Evolutionary conservation across 2,113 vertebrate species (phyloP).

Genomic region (Gasterosteus aculeatus): DNA sequence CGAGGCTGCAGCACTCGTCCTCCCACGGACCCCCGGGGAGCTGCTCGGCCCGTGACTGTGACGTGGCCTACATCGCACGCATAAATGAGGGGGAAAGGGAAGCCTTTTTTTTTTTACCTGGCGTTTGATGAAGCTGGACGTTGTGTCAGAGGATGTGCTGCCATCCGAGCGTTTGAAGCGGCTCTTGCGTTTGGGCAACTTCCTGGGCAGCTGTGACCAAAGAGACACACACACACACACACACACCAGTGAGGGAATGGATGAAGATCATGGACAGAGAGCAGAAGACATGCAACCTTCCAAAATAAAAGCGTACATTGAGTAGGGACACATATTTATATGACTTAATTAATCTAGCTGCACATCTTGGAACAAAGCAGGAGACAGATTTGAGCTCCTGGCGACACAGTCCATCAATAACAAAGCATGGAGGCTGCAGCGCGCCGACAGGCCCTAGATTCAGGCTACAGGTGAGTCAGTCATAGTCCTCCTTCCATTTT

Average conservation of each 20-base stretch:
- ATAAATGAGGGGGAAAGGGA: neutral
- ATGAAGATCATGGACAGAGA: neutral
- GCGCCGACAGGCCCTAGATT: constrained; percentile 36
- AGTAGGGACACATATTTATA: neutral
- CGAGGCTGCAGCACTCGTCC: neutral
- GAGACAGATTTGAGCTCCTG: neutral
- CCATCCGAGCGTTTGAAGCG: constrained; percentile 88
- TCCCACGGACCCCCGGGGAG: constrained; percentile 9
- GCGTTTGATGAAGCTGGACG: constrained; percentile 86
- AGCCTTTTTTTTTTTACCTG: constrained; percentile 71
- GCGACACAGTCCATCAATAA: constrained; percentile 3
- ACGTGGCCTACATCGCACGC: neutral
- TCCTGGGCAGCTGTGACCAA: constrained; percentile 80
- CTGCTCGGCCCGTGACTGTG: neutral
- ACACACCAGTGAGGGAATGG: constrained; percentile 9
- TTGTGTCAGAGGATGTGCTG: constrained; percentile 87
- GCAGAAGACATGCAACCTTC: neutral
- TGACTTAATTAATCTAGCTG: constrained; percentile 7
- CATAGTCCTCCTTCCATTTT: neutral
- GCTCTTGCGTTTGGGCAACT: constrained; percentile 86
- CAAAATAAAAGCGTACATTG: neutral
- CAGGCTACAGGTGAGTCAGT: constrained; percentile 65
- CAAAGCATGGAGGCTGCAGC: constrained; percentile 28
- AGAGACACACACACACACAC: constrained; percentile 31
- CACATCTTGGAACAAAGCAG: constrained; percentile 7